Evolutionary conservation across 2,113 vertebrate species (phyloP).

Genomic region (Isurus oxyrinchus): DNA sequence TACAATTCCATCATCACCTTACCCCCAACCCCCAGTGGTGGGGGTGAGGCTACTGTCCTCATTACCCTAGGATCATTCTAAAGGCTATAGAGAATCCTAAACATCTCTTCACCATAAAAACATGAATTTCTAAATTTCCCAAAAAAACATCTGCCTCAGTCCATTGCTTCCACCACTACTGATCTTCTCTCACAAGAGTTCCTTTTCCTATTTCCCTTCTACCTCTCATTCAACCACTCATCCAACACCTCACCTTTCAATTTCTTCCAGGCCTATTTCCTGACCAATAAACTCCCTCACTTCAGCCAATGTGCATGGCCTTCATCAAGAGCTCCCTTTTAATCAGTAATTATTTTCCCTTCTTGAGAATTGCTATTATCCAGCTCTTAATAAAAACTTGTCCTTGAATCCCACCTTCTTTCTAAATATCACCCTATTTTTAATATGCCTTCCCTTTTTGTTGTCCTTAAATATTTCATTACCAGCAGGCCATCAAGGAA

Average conservation of each 20-base stretch:
- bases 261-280: not conserved
- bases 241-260: not conserved
- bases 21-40: no score
- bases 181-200: not conserved
- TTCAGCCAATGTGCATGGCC: not conserved
- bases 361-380: not conserved
- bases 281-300: not conserved
- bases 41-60: not conserved
- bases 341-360: not conserved
- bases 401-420: not conserved
- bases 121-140: not conserved
- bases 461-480: not conserved
- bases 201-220: not conserved
- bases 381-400: not conserved
- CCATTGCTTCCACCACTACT: not conserved
- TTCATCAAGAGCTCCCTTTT: no score
- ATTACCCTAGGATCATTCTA: not conserved
- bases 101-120: not conserved
- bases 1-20: no score
- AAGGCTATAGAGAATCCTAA: not conserved
- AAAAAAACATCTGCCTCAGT: not conserved
- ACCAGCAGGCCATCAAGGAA: not conserved
- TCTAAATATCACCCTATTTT: not conserved
- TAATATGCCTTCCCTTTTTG: not conserved
- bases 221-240: not conserved